Conservation (phyloP, 2,888 invertebrate species). For the Dryomyza anilis region DNA sequence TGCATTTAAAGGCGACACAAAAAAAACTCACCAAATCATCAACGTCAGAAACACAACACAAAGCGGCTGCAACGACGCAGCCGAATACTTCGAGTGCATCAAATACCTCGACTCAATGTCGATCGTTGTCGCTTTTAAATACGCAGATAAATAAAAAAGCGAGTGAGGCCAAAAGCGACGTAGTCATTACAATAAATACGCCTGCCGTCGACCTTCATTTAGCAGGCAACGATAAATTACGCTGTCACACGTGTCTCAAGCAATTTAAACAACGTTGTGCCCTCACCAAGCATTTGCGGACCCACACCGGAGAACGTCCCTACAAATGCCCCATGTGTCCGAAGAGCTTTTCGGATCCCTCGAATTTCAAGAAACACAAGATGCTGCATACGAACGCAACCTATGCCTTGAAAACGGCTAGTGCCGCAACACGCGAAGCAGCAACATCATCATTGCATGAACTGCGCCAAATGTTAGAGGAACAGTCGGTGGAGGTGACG, state of each 20-base stretch:
- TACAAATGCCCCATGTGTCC: conserved; percentile 72
- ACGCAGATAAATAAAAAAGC: not conserved
- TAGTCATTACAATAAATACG: not conserved
- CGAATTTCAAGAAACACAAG: conserved; percentile 44
- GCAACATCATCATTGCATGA: not conserved
- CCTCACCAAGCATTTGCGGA: conserved; percentile 39
- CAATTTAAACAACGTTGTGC: conserved; percentile 37
- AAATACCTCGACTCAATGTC: too few species aligned
- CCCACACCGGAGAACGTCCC: conserved; percentile 65
- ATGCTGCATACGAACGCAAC: conserved; percentile 37
- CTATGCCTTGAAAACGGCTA: conserved; percentile 27
- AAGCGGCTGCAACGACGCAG: too few species aligned
- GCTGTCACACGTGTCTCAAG: conserved; percentile 34
- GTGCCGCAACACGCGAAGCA: not conserved
- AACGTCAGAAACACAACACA: not conserved
- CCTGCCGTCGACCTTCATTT: too few species aligned
- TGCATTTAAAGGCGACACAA: conserved; percentile 20
- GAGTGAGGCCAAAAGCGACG: not conserved
- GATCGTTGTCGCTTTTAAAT: not conserved
- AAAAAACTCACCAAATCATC: not conserved
- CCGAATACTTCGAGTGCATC: too few species aligned
- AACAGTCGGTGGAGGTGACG: not conserved
- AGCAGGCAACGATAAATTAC: conserved; percentile 17
- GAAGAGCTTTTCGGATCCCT: conserved; percentile 67
- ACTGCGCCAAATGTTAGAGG: conserved; percentile 14